Conservation (phyloP, 2,888 invertebrate genomes). For the Tachina lurida region DNA sequence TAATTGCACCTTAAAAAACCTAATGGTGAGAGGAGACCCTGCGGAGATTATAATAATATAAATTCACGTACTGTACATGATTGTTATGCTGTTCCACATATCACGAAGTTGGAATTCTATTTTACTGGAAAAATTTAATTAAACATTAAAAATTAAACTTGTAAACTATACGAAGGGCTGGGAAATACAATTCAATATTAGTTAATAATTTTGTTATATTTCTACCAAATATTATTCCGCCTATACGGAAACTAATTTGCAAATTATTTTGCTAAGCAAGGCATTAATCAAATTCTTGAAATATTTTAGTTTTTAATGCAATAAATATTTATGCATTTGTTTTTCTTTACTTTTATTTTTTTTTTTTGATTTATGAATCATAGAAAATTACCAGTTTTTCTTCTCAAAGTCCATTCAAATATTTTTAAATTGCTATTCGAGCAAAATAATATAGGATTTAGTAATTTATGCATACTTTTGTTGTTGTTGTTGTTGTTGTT, state of each 20-base stretch:
- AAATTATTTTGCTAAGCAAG: not conserved
- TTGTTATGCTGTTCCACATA: too few species aligned
- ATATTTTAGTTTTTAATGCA: conserved; percentile 1
- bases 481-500: not conserved
- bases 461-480: conserved; percentile 62
- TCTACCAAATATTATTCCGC: too few species aligned
- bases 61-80: too few species aligned
- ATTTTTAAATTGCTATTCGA: conserved; percentile 46
- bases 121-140: too few species aligned
- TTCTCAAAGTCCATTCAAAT: conserved; percentile 31
- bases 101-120: too few species aligned
- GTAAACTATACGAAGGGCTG: not conserved
- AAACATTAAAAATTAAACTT: too few species aligned
- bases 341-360: not conserved
- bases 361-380: conserved; percentile 64
- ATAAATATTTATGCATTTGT: not conserved
- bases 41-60: too few species aligned
- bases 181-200: not conserved
- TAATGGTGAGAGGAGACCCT: too few species aligned
- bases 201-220: not conserved
- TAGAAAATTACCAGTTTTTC: conserved; percentile 41
- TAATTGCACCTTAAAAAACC: too few species aligned
- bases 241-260: not conserved
- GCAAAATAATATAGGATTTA: conserved; percentile 29
- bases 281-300: not conserved